Percentiles rank a stretch among this genome's conserved stretches.
These are phyloP conservation scores for Linurgus olivaceus DNA, from an alignment of 2,797 vertebrate genomes.

Conservation along the genomic window DNA sequence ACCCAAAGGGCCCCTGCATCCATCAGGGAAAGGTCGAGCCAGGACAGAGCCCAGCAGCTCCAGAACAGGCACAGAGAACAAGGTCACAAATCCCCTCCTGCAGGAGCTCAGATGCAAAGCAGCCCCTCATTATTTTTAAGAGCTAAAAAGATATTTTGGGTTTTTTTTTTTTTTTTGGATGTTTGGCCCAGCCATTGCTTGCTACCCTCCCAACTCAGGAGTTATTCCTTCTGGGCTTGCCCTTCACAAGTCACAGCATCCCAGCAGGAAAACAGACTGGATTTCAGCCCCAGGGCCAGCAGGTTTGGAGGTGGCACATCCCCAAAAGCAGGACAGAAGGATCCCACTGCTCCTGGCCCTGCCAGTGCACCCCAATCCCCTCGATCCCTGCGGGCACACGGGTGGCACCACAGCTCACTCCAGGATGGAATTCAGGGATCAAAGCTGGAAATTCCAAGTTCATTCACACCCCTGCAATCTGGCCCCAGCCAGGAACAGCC, in stretches of 20 bases:
- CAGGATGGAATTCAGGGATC: accelerated
- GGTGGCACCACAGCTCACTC: accelerated
- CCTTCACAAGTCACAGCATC: not conserved
- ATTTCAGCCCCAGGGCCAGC: too few species aligned
- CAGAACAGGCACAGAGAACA: not conserved
- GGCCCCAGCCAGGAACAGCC: not conserved
- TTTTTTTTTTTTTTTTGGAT: not conserved
- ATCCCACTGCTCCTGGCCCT: not conserved
- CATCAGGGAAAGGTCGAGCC: not conserved
- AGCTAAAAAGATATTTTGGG: accelerated
- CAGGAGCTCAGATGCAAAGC: not conserved
- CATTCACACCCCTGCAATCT: accelerated
- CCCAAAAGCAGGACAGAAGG: not conserved
- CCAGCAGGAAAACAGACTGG: not conserved
- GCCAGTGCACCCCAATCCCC: not conserved
- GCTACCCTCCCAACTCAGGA: accelerated
- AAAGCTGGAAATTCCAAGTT: not conserved
- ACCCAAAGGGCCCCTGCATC: not conserved
- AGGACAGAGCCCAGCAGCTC: not conserved
- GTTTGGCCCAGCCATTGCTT: not conserved
- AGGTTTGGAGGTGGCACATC: too few species aligned
- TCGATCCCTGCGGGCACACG: accelerated
- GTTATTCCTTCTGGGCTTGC: not conserved
- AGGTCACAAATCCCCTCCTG: not conserved
- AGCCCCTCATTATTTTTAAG: accelerated